phyloP scores from a whole-genome alignment of 2,113 vertebrate genomes.

The Rhynchopsitta pachyrhyncha region DNA sequence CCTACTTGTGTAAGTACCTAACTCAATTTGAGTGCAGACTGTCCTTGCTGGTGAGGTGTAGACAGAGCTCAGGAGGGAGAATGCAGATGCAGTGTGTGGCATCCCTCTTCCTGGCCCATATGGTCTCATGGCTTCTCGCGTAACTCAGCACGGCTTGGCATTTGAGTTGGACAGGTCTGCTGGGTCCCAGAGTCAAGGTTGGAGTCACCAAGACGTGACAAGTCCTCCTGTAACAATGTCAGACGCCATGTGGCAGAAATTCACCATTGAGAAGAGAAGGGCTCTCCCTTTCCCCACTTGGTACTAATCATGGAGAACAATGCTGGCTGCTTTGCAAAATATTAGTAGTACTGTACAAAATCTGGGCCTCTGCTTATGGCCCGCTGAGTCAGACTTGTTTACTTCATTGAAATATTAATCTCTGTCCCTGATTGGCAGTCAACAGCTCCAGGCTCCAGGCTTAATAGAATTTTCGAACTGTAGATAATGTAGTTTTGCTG shows the following conservation, averaged over 20 bases:
- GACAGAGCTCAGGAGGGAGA: not conserved
- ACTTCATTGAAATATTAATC: not conserved
- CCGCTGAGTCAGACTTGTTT: conserved; percentile 45
- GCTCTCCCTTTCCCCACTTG: not conserved
- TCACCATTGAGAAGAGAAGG: not conserved
- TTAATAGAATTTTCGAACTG: conserved; percentile 12
- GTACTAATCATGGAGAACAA: not conserved
- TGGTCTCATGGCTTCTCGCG: accelerated
- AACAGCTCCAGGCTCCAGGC: conserved; percentile 6
- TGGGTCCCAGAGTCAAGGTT: not conserved
- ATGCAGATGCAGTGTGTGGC: accelerated
- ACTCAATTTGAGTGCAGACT: not conserved
- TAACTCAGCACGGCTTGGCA: accelerated
- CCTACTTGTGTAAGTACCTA: not conserved
- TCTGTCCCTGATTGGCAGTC: not conserved
- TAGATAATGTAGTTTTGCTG: conserved; percentile 16
- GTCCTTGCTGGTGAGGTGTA: accelerated
- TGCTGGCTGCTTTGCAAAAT: conserved; percentile 37
- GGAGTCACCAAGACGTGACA: not conserved
- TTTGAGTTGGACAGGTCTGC: not conserved
- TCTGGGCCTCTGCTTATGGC: not conserved
- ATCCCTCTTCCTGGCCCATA: not conserved
- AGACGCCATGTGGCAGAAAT: not conserved
- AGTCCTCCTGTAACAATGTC: not conserved
- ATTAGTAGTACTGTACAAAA: not conserved